phyloP scores from a whole-genome alignment of 2,113 vertebrate species.

The Euleptes europaea region DNA sequence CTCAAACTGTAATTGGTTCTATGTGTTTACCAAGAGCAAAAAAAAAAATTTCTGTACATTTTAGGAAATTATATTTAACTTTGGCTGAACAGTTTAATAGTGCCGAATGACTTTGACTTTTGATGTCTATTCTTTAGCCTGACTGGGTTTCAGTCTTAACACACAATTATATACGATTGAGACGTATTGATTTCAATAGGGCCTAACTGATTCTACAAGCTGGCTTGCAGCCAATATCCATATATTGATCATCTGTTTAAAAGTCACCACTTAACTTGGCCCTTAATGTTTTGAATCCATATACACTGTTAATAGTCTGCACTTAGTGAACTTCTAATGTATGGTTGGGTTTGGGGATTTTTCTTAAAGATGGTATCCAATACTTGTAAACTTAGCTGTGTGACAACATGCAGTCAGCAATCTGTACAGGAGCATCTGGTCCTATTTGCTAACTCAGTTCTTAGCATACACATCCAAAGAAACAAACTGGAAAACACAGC shows the following conservation, averaged over 20 bases:
- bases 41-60: background rate
- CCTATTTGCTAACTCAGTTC: background rate
- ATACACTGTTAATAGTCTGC: conserved; percentile 24
- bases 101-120: conserved; percentile 29
- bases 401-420: background rate
- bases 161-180: background rate
- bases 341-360: no score
- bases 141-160: background rate
- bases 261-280: conserved; percentile 10
- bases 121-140: conserved; percentile 28
- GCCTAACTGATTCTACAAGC: background rate
- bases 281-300: conserved; percentile 36
- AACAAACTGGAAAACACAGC: background rate
- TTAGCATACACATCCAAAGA: background rate
- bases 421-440: background rate
- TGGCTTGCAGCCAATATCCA: background rate
- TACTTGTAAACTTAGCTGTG: background rate
- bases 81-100: conserved; percentile 2
- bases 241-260: conserved; percentile 33
- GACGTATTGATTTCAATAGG: background rate
- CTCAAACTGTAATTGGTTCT: conserved; percentile 22
- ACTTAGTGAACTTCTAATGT: conserved; percentile 19
- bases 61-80: background rate
- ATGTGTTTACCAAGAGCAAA: background rate
- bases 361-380: background rate